Conservation (phyloP, 2,888 invertebrate genomes). For the Rhabditoides inermis region DNA sequence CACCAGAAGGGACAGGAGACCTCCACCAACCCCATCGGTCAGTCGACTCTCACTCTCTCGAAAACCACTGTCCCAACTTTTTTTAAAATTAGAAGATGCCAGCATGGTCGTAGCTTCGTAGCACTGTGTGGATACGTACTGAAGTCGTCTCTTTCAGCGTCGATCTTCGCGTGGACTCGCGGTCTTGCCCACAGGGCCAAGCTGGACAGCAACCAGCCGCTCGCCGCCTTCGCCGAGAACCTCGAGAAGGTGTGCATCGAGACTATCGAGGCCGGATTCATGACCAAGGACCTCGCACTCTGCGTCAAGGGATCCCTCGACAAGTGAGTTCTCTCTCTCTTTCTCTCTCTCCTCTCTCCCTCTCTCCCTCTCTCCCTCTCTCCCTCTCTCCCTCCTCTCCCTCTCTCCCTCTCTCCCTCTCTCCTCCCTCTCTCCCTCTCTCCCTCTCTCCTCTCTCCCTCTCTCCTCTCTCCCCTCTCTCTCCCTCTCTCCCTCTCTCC, state of each 20-base stretch:
- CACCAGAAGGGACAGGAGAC: constrained; percentile 78
- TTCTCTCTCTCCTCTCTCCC: no score
- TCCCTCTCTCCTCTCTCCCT: no score
- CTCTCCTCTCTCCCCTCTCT: no score
- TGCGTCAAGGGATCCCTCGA: constrained; percentile 98
- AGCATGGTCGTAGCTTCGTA: background rate
- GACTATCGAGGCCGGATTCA: constrained; percentile 84
- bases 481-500: no score
- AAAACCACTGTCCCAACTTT: background rate
- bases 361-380: no score
- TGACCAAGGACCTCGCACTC: constrained; percentile 98
- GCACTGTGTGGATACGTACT: background rate
- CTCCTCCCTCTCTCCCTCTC: no score
- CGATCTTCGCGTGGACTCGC: constrained; percentile 95
- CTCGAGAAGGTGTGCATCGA: constrained; percentile 73
- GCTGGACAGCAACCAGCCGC: constrained; percentile 72
- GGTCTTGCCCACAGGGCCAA: constrained; percentile 88
- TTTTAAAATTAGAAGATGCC: background rate
- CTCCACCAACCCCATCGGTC: constrained; percentile 89
- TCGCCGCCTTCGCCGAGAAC: constrained; percentile 68
- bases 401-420: no score
- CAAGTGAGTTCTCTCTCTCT: no score
- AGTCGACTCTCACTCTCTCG: constrained; percentile 6
- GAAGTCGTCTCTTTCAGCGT: constrained; percentile 59
- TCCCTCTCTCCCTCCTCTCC: no score